Base-by-base conservation (phyloP, 2,113 vertebrate species). In the Oryzias melastigma region DNA sequence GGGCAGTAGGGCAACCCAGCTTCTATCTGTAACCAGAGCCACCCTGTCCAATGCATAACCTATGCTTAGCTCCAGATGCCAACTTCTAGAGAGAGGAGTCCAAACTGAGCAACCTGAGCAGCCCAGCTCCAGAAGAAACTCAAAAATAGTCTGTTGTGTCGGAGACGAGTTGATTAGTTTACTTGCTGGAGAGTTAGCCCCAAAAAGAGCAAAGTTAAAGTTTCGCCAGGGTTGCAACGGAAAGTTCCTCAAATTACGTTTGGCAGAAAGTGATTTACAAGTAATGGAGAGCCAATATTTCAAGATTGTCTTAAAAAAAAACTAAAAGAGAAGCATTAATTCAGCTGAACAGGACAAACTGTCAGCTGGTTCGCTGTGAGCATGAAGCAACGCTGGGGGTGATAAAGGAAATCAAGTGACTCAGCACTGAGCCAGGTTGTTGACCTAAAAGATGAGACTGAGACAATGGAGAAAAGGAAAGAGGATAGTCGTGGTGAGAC, bases 1-100 rank as follows among this genome's bases (percentile, higher is more conserved):
- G 86, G 78, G 77, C 74, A 88, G 77, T 78, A 50, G 83, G 86
- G 64, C 86, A 83, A 56, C 16, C 55, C 44, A 19, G 43, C 52
- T 17, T 53, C 48, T 66, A 58, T 57, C 60, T 64, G 85, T 75
- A 88, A 89, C 75, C 58, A 68, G 72, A 87, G 68, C 43, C 58
- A 52, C 43, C 58, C 62, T 27, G 43, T 71, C 44, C 44, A 41
- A 70, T 62, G 49, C 42, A 47, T 84, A 75, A 84, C 71, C 82
- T 65, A 53, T 48, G 27, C 43, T 14, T 20, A 50, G 57, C 68
- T 53, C 48, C 48, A 15, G 27, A 40, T 65, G 84, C 75, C 71
- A 85, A 69, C 53, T 74, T 83, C 59, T 54, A 73, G 65, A 81
- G 52, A 75, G 66, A 25, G 20, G 63, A 68, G 64, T 77, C 45